Evolutionary conservation across 2,888 invertebrate species (phyloP), one percentile per base, ranked within the genome.

Genomic region (Aleiodes alternator): DNA sequence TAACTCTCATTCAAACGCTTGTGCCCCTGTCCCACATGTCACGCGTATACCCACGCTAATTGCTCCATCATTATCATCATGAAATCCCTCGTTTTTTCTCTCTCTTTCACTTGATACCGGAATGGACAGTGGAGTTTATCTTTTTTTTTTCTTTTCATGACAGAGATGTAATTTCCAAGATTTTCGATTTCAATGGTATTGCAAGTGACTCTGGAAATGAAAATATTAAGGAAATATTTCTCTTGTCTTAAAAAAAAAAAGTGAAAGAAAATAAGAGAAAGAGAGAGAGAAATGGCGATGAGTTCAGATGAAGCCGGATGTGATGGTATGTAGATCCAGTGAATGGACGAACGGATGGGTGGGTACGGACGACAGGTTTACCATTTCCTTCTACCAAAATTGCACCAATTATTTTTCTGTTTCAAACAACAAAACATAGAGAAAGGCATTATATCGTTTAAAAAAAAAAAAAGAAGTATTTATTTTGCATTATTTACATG

Each of bases 1-100:
- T 56, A 69, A 48, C 51, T 11, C 61, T 61, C 43, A 43, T 43
- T 43, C 48, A 34, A 68, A 73, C 8, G n/a, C 11, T 34, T 55
- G 80, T 55, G 80, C 77, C 78, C 79, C 79, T 82, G 82, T 83
- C 82, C 83, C 79, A 83, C 80, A 83, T 84, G 84, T 85, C 84
- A 84, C 83, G 84, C 81, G 77, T 78, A 78, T 83, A 79, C 82
- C 81, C 82, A 84, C 81, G 80, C 80, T 86, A 85, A 87, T 87
- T 84, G 82, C 76, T 80, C 80, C 78, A 81, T 84, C 82, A 85
- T 84, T 83, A 82, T 82, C 50, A 61, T 50, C 66, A 29, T 69
- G 43, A 29, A 50, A 59, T 70, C 57, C 4, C n/a, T 9, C 7
- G 14, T 12, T 51, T 51, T 31, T 29, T 14, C 31, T 50, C 29